These are phyloP conservation scores for Hycleus cichorii DNA, from an alignment of 1,140 invertebrate species.

Conservation along the genomic window DNA sequence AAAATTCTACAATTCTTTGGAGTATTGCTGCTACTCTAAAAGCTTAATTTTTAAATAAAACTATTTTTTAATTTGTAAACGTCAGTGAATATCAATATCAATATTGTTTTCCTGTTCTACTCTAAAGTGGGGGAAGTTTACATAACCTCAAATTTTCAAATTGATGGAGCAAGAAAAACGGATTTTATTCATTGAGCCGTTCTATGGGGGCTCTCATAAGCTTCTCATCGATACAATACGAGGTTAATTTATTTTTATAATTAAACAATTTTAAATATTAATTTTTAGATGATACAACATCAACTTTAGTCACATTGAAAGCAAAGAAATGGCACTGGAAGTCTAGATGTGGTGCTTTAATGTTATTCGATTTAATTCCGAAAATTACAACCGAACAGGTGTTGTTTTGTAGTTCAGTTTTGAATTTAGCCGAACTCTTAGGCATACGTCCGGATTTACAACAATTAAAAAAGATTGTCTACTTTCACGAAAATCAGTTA, in stretches of 20 bases:
- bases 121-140: too few relatives aligned
- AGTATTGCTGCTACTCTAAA: too few relatives aligned
- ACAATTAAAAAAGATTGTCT: conserved; percentile 56
- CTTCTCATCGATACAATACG: conserved; percentile 53
- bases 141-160: too few relatives aligned
- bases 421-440: conserved; percentile 63
- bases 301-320: conserved; percentile 50
- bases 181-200: conserved; percentile 50
- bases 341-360: conserved; percentile 58
- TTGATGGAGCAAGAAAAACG: neutral
- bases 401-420: conserved; percentile 64
- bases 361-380: conserved; percentile 56
- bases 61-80: too few relatives aligned
- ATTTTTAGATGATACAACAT: conserved; percentile 25
- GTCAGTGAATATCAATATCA: too few relatives aligned
- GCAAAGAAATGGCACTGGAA: conserved; percentile 78
- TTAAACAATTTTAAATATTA: neutral
- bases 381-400: conserved; percentile 45
- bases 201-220: conserved; percentile 66
- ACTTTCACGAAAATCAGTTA: conserved; percentile 77
- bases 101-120: too few relatives aligned
- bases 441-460: conserved; percentile 58
- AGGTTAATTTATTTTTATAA: conserved; percentile 35
- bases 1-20: too few relatives aligned
- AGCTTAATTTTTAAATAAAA: too few relatives aligned